Evolutionary conservation across 2,797 vertebrate species (phyloP).

Genomic region (Acrossocheilus fasciatus): DNA sequence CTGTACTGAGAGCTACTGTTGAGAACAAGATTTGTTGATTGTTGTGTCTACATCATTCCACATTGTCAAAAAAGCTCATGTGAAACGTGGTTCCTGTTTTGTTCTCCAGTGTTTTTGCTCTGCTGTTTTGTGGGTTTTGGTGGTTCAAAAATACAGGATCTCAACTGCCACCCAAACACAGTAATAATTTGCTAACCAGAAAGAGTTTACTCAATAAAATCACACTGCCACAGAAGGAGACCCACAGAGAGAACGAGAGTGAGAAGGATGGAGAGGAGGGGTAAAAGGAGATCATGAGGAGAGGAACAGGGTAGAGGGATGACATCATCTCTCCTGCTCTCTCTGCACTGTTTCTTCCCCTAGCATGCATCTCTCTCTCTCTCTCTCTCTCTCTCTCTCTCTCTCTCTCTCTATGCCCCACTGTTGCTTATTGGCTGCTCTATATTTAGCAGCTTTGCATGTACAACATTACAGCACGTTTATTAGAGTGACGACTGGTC

Average conservation of each 20-base stretch:
- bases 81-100: constrained; percentile 2
- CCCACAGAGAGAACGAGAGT: constrained; percentile 52
- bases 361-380: constrained; percentile 20
- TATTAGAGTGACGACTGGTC: constrained; percentile 51
- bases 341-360: constrained; percentile 61
- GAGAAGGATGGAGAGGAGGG: constrained; percentile 53
- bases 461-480: constrained; percentile 57
- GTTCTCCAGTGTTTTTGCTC: background rate
- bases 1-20: constrained; percentile 22
- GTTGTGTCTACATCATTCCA: background rate
- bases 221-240: constrained; percentile 44
- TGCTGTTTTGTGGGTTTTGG: constrained; percentile 41
- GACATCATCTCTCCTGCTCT: constrained; percentile 60
- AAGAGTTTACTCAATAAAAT: constrained; percentile 48
- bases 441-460: constrained; percentile 61
- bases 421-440: constrained; percentile 50
- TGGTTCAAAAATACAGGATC: constrained; percentile 54
- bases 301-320: constrained; percentile 43
- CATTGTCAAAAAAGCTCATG: background rate
- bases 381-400: constrained; percentile 44
- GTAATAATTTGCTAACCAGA: constrained; percentile 58
- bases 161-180: constrained; percentile 51
- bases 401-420: constrained; percentile 37
- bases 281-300: constrained; percentile 49
- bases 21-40: background rate